Evolutionary conservation across 2,888 invertebrate genomes (phyloP).

Genomic region (Mylabris sibirica): DNA sequence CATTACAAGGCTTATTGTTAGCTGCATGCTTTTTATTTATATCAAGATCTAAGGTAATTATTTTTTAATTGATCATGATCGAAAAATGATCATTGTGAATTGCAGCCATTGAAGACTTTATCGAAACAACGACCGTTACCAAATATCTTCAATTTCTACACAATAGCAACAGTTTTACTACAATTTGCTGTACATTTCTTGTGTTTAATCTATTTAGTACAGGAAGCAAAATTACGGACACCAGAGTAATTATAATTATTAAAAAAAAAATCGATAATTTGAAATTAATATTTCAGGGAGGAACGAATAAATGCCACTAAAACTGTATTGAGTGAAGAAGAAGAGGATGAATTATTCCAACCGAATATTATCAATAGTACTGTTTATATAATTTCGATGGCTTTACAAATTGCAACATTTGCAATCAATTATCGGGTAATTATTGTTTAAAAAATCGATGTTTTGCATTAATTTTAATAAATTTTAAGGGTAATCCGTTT

Average conservation of each 20-base stretch:
- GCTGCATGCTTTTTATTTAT: slow-evolving; percentile 98
- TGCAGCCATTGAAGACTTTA: slow-evolving; percentile 87
- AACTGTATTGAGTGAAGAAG: slow-evolving; percentile 62
- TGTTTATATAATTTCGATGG: slow-evolving; percentile 97
- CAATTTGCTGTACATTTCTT: slow-evolving; percentile 96
- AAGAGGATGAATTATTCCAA: slow-evolving; percentile 85
- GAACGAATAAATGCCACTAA: slow-evolving; percentile 67
- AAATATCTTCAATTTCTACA: slow-evolving; percentile 98
- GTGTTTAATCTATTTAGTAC: slow-evolving; percentile 88
- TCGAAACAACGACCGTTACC: slow-evolving; percentile 95
- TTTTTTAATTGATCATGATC: not conserved
- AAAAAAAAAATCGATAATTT: slow-evolving; percentile 5
- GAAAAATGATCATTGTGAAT: slow-evolving; percentile 37
- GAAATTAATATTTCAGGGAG: slow-evolving; percentile 34
- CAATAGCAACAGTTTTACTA: slow-evolving; percentile 90
- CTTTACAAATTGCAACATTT: slow-evolving; percentile 97
- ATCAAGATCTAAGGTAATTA: slow-evolving; percentile 90
- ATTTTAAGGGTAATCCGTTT: slow-evolving; percentile 91
- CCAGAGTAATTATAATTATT: slow-evolving; percentile 72
- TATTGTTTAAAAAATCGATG: slow-evolving; percentile 1
- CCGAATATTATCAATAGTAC: slow-evolving; percentile 97
- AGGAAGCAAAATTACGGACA: slow-evolving; percentile 76
- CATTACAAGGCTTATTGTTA: slow-evolving; percentile 92
- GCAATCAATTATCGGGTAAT: slow-evolving; percentile 97
- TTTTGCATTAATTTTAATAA: slow-evolving; percentile 20